Conservation (phyloP, 1,140 invertebrate species). For the Aleiodes sp. region DNA sequence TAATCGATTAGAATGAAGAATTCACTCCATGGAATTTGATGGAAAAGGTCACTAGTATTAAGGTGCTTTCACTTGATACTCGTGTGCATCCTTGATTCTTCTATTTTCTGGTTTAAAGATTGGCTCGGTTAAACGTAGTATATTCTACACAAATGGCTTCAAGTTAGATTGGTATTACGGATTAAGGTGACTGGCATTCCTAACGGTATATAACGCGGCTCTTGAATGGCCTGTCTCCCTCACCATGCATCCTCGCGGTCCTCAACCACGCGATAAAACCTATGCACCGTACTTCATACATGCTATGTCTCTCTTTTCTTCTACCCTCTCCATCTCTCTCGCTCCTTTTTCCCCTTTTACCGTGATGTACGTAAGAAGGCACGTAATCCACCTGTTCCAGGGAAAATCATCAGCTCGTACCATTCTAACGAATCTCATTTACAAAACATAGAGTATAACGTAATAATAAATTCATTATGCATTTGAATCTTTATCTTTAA, state of each 20-base stretch:
- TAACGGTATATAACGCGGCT: conserved; percentile 46
- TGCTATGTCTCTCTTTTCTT: not conserved
- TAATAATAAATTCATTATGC: not conserved
- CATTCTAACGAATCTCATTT: conserved; percentile 28
- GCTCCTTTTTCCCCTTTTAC: not conserved
- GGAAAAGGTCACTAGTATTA: too few species aligned
- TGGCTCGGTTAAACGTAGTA: not conserved
- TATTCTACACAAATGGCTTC: conserved; percentile 1
- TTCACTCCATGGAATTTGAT: not conserved
- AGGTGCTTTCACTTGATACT: too few species aligned
- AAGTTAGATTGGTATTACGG: conserved; percentile 24
- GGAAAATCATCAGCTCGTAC: not conserved
- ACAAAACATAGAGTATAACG: not conserved
- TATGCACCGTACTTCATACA: conserved; percentile 18
- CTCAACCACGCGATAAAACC: too few species aligned
- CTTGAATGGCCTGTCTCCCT: conserved; percentile 37
- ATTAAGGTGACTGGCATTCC: conserved; percentile 46
- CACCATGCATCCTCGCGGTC: too few species aligned
- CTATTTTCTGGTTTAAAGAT: too few species aligned
- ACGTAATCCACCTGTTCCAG: conserved; percentile 2
- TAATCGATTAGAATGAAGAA: too few species aligned
- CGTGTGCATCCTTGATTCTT: too few species aligned
- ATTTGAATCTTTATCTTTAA: too few species aligned
- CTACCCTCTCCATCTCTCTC: not conserved
- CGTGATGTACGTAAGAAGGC: not conserved